Percentiles rank a stretch among this genome's conserved stretches.
These are phyloP conservation scores for Dascillus cervinus DNA, from an alignment of 2,888 invertebrate species.

Conservation along the genomic window DNA sequence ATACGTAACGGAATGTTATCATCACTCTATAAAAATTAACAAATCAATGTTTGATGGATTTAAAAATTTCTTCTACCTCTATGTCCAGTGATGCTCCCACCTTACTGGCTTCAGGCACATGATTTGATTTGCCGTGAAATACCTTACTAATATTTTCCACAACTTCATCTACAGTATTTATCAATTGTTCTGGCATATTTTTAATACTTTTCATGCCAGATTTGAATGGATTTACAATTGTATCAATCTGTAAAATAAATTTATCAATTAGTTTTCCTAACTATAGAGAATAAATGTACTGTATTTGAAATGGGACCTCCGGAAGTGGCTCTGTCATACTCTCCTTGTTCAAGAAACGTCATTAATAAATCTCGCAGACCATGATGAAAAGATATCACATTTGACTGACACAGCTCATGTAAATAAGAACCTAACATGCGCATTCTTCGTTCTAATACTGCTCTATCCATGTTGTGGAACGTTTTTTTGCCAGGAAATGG, in stretches of 20 bases:
- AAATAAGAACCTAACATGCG: conserved; percentile 75
- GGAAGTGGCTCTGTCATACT: conserved; percentile 57
- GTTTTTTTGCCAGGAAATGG: conserved; percentile 89
- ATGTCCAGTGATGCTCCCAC: conserved; percentile 44
- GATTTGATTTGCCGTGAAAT: conserved; percentile 51
- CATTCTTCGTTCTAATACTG: conserved; percentile 79
- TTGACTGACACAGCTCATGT: conserved; percentile 56
- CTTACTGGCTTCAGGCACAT: conserved; percentile 41
- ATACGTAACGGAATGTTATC: conserved; percentile 77
- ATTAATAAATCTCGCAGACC: conserved; percentile 55
- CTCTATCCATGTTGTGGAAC: conserved; percentile 83
- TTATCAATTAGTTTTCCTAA: too few relatives aligned
- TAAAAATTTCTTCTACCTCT: too few relatives aligned
- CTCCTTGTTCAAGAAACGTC: conserved; percentile 61
- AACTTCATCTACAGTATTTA: conserved; percentile 76
- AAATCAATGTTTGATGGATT: neutral
- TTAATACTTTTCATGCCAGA: conserved; percentile 80
- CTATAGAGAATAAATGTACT: conserved; percentile 38
- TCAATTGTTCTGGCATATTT: conserved; percentile 81
- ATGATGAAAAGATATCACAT: conserved; percentile 51
- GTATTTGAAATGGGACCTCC: conserved; percentile 53
- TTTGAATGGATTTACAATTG: conserved; percentile 57
- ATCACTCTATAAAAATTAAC: conserved; percentile 38
- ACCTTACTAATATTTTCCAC: conserved; percentile 76
- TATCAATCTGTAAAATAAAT: conserved; percentile 36